These are phyloP conservation scores for Ips typographus DNA, from an alignment of 1,140 invertebrate genomes.

Conservation along the genomic window DNA sequence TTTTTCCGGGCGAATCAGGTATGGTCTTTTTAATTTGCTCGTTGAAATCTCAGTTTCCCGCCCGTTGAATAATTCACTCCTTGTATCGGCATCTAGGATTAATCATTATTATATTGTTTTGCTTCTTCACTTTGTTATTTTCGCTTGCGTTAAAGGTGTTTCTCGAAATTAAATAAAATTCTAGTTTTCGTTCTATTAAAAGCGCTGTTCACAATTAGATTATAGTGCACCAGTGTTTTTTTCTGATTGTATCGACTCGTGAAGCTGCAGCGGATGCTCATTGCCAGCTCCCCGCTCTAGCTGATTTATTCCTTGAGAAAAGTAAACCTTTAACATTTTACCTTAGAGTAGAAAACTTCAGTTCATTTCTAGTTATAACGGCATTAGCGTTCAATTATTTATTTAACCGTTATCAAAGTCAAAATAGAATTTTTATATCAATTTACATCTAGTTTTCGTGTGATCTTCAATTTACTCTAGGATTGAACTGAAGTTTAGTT, in stretches of 20 bases:
- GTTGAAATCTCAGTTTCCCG: no score
- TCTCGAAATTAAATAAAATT: no score
- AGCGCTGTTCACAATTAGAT: background rate
- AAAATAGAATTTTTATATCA: background rate
- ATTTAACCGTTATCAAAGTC: background rate
- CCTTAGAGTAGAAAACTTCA: slow-evolving; percentile 24
- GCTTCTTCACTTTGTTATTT: background rate
- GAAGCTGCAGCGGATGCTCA: slow-evolving; percentile 22
- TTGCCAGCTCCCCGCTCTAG: slow-evolving; percentile 31
- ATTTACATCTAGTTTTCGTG: background rate
- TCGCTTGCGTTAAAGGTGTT: background rate
- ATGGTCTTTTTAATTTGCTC: no score
- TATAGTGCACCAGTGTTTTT: background rate
- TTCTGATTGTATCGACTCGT: background rate
- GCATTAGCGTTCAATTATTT: no score
- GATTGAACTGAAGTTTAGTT: slow-evolving; percentile 27
- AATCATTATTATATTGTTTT: slow-evolving; percentile 15
- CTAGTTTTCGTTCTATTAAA: no score
- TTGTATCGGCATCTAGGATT: slow-evolving; percentile 15
- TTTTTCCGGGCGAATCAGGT: background rate
- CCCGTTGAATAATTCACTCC: background rate
- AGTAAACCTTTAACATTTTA: slow-evolving; percentile 30
- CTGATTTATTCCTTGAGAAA: slow-evolving; percentile 13
- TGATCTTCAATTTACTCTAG: background rate
- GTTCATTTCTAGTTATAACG: slow-evolving; percentile 5